Percentiles rank a stretch among this genome's conserved stretches.
These are phyloP conservation scores for Lasioglossum villosulum DNA, from an alignment of 2,888 invertebrate genomes.

Conservation along the genomic window DNA sequence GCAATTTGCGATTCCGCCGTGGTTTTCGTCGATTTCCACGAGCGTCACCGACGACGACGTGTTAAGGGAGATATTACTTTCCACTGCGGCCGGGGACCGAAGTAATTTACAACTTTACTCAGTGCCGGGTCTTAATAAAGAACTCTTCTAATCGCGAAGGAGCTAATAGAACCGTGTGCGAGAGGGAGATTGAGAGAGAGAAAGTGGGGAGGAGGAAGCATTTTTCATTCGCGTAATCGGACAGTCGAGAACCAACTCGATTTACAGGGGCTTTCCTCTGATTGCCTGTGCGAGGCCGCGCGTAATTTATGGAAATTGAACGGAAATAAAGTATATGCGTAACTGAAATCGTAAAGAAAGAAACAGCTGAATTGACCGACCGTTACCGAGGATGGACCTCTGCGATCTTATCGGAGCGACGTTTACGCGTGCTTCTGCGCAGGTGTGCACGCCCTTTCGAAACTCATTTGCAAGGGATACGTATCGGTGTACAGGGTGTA, in stretches of 20 bases:
- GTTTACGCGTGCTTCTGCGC: slow-evolving; percentile 51
- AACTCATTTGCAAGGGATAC: neutral
- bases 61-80: slow-evolving; percentile 9
- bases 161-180: neutral
- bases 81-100: neutral
- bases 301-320: slow-evolving; percentile 50
- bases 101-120: neutral
- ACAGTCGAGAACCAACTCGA: slow-evolving; percentile 1
- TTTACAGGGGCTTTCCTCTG: slow-evolving; percentile 12
- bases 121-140: neutral
- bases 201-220: neutral
- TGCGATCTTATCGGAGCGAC: slow-evolving; percentile 58
- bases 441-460: slow-evolving; percentile 32
- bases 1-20: slow-evolving; percentile 39
- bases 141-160: slow-evolving; percentile 6
- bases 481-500: slow-evolving; percentile 1
- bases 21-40: slow-evolving; percentile 29
- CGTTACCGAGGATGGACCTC: slow-evolving; percentile 51
- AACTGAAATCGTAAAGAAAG: slow-evolving; percentile 49
- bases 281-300: neutral
- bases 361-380: slow-evolving; percentile 46
- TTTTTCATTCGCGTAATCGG: neutral
- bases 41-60: neutral
- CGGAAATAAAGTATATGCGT: slow-evolving; percentile 21
- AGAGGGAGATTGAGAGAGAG: neutral